Base-by-base conservation (phyloP, 92 coral and sea anemone genomes). In the Umimayanthus kanabou region DNA sequence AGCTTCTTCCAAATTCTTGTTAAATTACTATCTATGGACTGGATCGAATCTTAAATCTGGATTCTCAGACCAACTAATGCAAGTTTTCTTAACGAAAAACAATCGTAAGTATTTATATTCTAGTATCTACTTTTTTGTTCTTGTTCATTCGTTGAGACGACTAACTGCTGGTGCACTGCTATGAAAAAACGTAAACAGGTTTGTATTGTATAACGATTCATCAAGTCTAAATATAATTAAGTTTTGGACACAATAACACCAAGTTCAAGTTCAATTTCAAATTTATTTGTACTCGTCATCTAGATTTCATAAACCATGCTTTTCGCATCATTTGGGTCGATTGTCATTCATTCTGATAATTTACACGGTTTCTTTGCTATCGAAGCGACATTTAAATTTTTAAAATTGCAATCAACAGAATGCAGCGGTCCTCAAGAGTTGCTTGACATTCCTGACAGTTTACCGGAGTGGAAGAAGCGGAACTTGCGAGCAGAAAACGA, bases 401-500 rank as follows among this genome's bases (percentile, higher is more conserved):
- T 3, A 57, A 61, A 61, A 26, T 7, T 71, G 5, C 40, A 71
- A 71, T 13, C 76, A 26, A 71, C 76, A 71, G 76, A 71, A 3
- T 28, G 76, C 40, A 5, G 18, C 42, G 39, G 18, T 29, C 76
- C 40, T 26, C 76, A 14, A 14, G 25, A 26, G 39, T 33, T 29
- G 39, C 76, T 71, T 16, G 40, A 71, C 6, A 71, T 71, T 33
- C 76, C 76, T 26, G 76, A 71, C 39, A 9, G 40, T 6, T 29
- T 71, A 29, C 76, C 76, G 29, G 76, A 28, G 23, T 71, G 76
- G 76, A 71, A 71, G 76, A 71, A 71, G n/a, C 15, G 29, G 9
- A 71, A 71, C 76, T 9, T 71, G 76, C 40, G 42, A 71, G 76
- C 76, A 71, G 76, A 71, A 26, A 71, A 71, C 39, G 42, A 71